Base-by-base conservation (phyloP, 2,888 invertebrate species). In the Sesia bembeciformis region DNA sequence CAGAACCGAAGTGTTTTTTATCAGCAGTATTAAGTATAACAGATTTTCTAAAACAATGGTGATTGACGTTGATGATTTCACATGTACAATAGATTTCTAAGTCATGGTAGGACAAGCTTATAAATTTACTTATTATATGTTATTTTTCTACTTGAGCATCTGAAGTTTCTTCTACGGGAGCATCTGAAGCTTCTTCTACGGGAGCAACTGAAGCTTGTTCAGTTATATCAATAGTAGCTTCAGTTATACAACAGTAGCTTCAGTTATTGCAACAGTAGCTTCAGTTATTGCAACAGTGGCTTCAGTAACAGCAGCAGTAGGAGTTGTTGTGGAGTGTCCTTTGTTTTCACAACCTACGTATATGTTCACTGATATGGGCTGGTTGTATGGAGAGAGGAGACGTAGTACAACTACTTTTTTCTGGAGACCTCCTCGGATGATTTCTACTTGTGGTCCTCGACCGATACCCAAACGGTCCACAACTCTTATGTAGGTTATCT, bases 401-500 rank as follows among this genome's bases (percentile, higher is more conserved):
- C 71, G 68, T 2, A 80, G 57, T 1, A 68, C 71, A 3, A 86
- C 56, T 55, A 66, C 77, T 39, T 74, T 77, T 40, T 74, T 72
- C 38, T 52, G 61, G 0, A 84, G 69, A 5, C 85, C 86, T 4
- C 85, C 85, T 38, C 80, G 70, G 3, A 76, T 59, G 8, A 86
- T 63, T 60, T 70, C 59, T 0, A 78, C 71, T 7, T 52, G 56
- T 1, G 84, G 82, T 0, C 80, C 77, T 3, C 68, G 56, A 1
- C 77, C 76, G 3, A 72, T 56, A 1, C 82, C 84, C 3, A 86
- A 62, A 3, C 84, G 78, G 53, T 86, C 84, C 0, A 69, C 68
- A 0, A 86, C 74, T 55, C 81, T 70, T 49, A 84, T 70, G 65
- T 82, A 86, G 0, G 84, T 81, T 40, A 86, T 84, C 86, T 86